Conservation (phyloP, 2,797 vertebrate species). For the Lagorchestes hirsutus region DNA sequence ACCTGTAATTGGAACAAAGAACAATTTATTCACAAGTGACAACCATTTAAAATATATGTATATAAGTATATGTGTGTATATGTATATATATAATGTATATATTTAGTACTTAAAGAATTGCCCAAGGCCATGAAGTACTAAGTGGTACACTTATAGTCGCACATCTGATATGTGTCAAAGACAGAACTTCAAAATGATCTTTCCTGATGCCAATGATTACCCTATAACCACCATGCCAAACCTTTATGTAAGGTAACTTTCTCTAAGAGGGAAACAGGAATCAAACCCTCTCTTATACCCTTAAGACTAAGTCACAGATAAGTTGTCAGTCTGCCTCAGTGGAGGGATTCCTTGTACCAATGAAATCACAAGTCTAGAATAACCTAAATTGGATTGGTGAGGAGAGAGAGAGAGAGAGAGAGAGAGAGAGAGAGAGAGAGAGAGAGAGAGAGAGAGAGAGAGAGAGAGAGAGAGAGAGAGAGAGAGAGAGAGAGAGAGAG, state of each 20-base stretch:
- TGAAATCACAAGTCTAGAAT: neutral
- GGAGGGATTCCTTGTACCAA: neutral
- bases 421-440: no score
- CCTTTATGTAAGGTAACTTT: neutral
- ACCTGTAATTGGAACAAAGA: slow-evolving; percentile 52
- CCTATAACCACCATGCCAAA: neutral
- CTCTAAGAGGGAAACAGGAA: neutral
- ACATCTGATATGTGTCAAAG: neutral
- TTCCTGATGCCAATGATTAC: neutral
- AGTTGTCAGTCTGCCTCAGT: neutral
- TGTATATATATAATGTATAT: neutral
- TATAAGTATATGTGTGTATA: neutral
- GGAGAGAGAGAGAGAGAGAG: no score
- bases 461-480: no score
- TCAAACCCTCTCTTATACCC: neutral
- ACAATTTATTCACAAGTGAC: slow-evolving; percentile 54
- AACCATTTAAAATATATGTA: slow-evolving; percentile 24
- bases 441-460: neutral
- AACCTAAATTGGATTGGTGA: neutral
- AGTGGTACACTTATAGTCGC: neutral
- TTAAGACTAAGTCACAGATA: neutral
- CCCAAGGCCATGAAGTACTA: neutral
- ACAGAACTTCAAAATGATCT: neutral
- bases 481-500: fast-evolving
- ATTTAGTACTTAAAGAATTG: neutral